Conservation (phyloP, 2,888 invertebrate genomes). For the Acleris sparsana region DNA sequence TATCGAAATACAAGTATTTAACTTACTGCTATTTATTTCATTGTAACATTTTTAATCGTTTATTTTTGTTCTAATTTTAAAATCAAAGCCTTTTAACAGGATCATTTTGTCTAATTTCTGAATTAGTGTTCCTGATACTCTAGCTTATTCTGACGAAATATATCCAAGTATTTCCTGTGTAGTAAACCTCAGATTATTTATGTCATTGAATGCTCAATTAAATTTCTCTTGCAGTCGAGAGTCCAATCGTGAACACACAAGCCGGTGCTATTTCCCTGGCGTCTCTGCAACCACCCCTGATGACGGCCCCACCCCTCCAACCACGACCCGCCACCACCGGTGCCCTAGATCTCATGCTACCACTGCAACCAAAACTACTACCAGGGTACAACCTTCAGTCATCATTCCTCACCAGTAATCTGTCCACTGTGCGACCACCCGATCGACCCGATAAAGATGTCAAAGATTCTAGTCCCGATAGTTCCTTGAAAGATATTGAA, state of each 20-base stretch:
- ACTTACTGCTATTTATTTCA: too few relatives aligned
- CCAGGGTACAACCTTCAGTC: slow-evolving; percentile 82
- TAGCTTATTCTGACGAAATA: too few relatives aligned
- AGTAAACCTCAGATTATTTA: neutral
- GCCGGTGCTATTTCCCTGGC: slow-evolving; percentile 78
- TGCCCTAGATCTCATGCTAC: slow-evolving; percentile 87
- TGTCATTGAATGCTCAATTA: slow-evolving; percentile 6
- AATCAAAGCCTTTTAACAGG: too few relatives aligned
- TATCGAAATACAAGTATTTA: too few relatives aligned
- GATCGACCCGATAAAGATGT: slow-evolving; percentile 53
- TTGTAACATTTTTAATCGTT: too few relatives aligned
- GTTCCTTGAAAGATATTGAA: slow-evolving; percentile 45
- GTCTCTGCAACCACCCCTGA: slow-evolving; percentile 78
- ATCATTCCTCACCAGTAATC: slow-evolving; percentile 76
- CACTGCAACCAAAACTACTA: slow-evolving; percentile 88
- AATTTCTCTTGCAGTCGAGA: slow-evolving; percentile 81
- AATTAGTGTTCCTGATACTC: too few relatives aligned
- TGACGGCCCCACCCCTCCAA: slow-evolving; percentile 85
- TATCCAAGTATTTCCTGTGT: too few relatives aligned
- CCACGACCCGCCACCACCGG: slow-evolving; percentile 88
- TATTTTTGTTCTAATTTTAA: too few relatives aligned
- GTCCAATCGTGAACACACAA: slow-evolving; percentile 76
- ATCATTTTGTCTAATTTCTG: too few relatives aligned
- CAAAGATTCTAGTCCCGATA: slow-evolving; percentile 53
- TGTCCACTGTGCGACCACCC: slow-evolving; percentile 78